phyloP scores from a whole-genome alignment of 2,888 invertebrate genomes.

The Ichneumoninae sp. region DNA sequence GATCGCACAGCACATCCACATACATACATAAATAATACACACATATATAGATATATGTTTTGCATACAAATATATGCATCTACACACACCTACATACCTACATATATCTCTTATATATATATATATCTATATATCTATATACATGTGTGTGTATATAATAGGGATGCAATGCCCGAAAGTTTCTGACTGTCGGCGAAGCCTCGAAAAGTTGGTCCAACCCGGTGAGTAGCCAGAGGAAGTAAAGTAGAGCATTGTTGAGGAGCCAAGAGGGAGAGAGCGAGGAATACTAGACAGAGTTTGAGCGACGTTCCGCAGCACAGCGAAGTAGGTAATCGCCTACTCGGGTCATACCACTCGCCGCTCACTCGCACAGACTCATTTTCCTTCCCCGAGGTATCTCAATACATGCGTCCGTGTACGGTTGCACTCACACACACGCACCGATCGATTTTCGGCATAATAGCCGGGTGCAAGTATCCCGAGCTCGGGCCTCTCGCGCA shows the following conservation, averaged over 20 bases:
- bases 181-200: conserved; percentile 27
- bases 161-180: conserved; percentile 16
- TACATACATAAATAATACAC: not conserved
- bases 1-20: not conserved
- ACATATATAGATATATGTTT: not conserved
- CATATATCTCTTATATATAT: too few relatives aligned
- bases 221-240: not conserved
- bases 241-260: conserved; percentile 27
- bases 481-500: not conserved
- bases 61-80: too few relatives aligned
- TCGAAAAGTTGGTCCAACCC: conserved; percentile 38
- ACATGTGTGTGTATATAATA: not conserved
- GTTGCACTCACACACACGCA: not conserved
- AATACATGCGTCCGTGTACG: not conserved
- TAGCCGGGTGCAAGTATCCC: not conserved
- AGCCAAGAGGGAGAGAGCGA: not conserved
- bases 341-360: conserved; percentile 41
- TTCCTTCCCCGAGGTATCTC: not conserved
- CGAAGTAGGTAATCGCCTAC: conserved; percentile 60
- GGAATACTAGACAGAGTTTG: conserved; percentile 9
- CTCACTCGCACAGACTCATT: conserved; percentile 27
- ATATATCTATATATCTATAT: too few relatives aligned
- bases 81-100: too few relatives aligned
- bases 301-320: conserved; percentile 45
- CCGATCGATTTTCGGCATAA: conserved; percentile 30